Evolutionary conservation across 2,888 invertebrate genomes (phyloP), one percentile per base, ranked within the genome.

Genomic region (Artemia sinica): DNA sequence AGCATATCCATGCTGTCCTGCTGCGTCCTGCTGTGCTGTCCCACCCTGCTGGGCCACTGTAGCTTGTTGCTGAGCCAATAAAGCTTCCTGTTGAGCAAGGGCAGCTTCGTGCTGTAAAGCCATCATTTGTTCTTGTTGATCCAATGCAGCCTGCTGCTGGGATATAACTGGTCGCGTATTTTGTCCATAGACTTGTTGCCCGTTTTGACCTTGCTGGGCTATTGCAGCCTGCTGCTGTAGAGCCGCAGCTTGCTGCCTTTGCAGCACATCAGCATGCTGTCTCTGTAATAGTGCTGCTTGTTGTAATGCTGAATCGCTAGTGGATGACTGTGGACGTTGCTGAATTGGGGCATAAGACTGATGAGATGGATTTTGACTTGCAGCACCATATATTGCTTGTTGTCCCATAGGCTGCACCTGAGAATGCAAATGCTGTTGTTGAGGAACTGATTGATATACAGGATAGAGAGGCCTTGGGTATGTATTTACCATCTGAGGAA

Each of bases 61-160:
- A n/a, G n/a, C 14, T 28, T 58, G 63, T 58, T 58, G 63, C 63
- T 58, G 63, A 58, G 63, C 63, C 1, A 58, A 58, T 28, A 28
- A n/a, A 58, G 10, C 63, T 58, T 10, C 9, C 28, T 58, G 63
- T 58, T 58, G 63, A 9, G n/a, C 14, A n/a, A 58, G 63, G 28
- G 63, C 63, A 58, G 28, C n/a, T 9, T n/a, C 10, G 14, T 58
- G 63, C 63, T 58, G 63, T 1, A 28, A n/a, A 9, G 63, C 63
- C 28, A 58, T n/a, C 63, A 18, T 8, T 10, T 58, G 63, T 58
- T 58, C 14, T 58, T 10, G 58, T 13, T 52, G 63, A 18, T 58
- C 14, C 28, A 18, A 1, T 18, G 63, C 63, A 58, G 28, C 9
- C 14, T n/a, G 14, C 28, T 58, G 9, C 8, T 58, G 58, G n/a